phyloP scores from a whole-genome alignment of 30 jellyfish, hydroid and myxozoan species.

The Aurelia sp. region DNA sequence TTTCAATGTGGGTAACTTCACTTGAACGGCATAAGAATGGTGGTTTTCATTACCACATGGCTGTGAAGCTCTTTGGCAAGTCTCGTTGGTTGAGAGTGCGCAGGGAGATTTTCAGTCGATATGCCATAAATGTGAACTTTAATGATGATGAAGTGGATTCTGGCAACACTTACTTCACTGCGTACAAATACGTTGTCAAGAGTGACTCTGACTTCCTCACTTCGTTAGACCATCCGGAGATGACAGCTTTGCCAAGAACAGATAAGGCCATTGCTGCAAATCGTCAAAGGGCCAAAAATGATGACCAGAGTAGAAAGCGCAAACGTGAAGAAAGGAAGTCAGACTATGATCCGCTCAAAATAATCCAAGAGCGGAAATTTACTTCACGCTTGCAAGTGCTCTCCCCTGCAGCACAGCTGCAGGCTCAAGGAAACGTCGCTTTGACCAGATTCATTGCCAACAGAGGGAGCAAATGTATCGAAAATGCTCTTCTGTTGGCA shows the following conservation, averaged over 20 bases:
- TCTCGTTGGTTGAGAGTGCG: slow-evolving; percentile 5
- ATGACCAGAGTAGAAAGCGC: too few relatives aligned
- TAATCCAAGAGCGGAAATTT: too few relatives aligned
- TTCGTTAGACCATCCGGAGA: not conserved
- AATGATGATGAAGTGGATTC: not conserved
- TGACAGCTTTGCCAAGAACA: not conserved
- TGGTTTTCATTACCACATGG: slow-evolving; percentile 33
- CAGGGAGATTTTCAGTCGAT: not conserved
- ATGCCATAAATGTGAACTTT: slow-evolving; percentile 22
- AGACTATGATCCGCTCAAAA: too few relatives aligned
- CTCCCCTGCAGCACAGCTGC: too few relatives aligned
- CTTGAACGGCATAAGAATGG: not conserved
- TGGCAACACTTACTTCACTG: not conserved
- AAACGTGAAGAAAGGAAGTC: too few relatives aligned
- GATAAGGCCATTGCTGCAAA: too few relatives aligned
- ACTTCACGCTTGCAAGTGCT: too few relatives aligned
- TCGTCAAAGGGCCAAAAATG: too few relatives aligned
- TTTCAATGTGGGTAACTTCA: not conserved
- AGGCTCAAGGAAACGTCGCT: too few relatives aligned
- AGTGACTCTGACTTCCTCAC: not conserved
- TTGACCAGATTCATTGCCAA: too few relatives aligned
- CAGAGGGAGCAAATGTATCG: too few relatives aligned
- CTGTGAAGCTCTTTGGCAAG: slow-evolving; percentile 12
- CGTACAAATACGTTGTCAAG: slow-evolving; percentile 1
- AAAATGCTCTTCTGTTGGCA: too few relatives aligned